Base-by-base conservation (phyloP, 2,888 invertebrate species). In the Phyllotreta striolata region DNA sequence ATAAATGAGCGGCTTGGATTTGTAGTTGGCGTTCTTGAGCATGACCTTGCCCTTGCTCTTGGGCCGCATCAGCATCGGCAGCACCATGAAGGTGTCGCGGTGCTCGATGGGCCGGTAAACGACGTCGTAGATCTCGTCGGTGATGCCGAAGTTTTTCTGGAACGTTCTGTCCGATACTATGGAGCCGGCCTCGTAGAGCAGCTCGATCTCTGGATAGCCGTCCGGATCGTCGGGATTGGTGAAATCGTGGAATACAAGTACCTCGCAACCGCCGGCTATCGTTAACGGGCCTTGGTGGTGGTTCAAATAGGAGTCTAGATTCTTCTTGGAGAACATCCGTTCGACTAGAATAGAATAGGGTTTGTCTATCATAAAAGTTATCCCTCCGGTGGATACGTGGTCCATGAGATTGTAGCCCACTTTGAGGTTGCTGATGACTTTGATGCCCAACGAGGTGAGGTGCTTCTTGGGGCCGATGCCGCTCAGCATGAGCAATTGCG, bases 401-500 rank as follows among this genome's bases (percentile, higher is more conserved):
- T 85, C 85, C 79, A 84, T 84, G 3, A 85, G 75, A 67, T 85
- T 85, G 70, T 81, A 78, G 3, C 86, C 86, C 1, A 86, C 85
- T 52, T 82, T 83, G 3, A 84, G 73, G 71, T 85, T 82, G 46
- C 80, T 77, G 38, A 90, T 74, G 0, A 85, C 80, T 1, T 82
- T 82, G 49, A 83, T 82, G 3, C 78, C 73, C 37, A 79, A 69
- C 3, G 64, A 65, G 7, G 41, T 65, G 6, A 85, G 74, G 64
- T 84, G 83, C 57, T 81, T 78, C 57, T 77, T 79, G 0, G 84
- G 84, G 2, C 85, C 78, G 8, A 88, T 80, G 0, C 89, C 89
- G 7, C 87, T 87, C 41, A 90, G 78, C 92, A 94, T 91, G 5
- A 95, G 84, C 6, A 95, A 78, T 75, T 95, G 94, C 0, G 95